These are phyloP conservation scores for Alouatta caraya DNA, from an alignment of 2,797 vertebrate genomes.

Conservation along the genomic window DNA sequence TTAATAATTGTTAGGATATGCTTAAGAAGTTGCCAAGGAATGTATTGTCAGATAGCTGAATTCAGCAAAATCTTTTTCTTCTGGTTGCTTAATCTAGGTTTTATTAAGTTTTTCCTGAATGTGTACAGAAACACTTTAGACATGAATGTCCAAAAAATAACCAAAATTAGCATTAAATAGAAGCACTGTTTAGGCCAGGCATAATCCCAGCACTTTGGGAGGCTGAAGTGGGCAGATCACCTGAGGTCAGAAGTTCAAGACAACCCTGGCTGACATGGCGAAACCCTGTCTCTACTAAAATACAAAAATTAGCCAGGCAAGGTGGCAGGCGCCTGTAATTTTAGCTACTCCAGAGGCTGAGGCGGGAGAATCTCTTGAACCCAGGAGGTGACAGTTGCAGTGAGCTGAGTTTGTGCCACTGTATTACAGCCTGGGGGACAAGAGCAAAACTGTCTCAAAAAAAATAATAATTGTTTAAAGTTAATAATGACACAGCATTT, in stretches of 20 bases:
- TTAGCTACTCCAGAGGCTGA: too few relatives aligned
- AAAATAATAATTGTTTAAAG: neutral
- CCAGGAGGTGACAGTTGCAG: too few relatives aligned
- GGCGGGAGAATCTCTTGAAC: too few relatives aligned
- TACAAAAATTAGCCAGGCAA: too few relatives aligned
- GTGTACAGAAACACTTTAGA: neutral
- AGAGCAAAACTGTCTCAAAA: too few relatives aligned
- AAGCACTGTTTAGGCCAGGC: neutral
- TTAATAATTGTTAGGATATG: neutral
- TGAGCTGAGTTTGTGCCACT: too few relatives aligned
- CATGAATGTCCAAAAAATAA: neutral
- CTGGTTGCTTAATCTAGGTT: neutral
- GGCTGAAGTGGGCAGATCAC: neutral
- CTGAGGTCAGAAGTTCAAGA: neutral
- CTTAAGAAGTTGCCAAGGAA: neutral
- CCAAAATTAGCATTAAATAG: neutral
- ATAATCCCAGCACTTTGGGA: neutral
- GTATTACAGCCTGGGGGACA: too few relatives aligned
- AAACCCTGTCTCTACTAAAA: too few relatives aligned
- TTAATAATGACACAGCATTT: neutral
- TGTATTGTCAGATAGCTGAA: neutral
- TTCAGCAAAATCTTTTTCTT: slow-evolving; percentile 37
- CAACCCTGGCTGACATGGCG: neutral
- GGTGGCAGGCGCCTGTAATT: too few relatives aligned
- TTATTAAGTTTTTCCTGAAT: neutral